These are phyloP conservation scores for Neopelma chrysocephalum DNA, from an alignment of 2,797 vertebrate genomes.

Conservation along the genomic window DNA sequence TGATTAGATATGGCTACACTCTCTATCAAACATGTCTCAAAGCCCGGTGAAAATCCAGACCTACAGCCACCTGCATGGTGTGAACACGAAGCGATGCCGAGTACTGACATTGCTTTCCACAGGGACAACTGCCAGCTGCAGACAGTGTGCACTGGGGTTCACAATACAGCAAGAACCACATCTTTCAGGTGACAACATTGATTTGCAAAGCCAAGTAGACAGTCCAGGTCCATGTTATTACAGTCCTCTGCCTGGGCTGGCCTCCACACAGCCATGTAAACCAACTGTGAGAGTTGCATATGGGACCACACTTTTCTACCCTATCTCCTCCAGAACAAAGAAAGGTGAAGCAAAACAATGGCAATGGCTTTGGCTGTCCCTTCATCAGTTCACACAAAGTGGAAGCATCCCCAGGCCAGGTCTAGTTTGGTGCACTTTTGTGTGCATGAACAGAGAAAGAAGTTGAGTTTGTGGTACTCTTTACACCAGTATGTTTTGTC, in stretches of 20 bases:
- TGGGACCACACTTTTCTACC: background rate
- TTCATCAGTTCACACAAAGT: background rate
- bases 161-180: background rate
- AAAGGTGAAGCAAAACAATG: background rate
- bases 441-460: background rate
- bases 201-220: background rate
- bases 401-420: background rate
- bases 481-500: background rate
- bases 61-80: background rate
- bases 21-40: background rate
- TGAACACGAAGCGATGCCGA: fast-evolving
- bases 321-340: background rate
- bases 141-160: background rate
- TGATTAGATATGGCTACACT: background rate
- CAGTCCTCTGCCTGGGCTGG: background rate
- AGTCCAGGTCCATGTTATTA: no score
- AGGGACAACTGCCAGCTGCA: background rate
- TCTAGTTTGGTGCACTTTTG: background rate
- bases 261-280: background rate
- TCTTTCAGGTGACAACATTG: background rate
- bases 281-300: background rate
- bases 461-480: fast-evolving
- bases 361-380: background rate
- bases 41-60: background rate
- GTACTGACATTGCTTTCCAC: background rate